Conservation (phyloP, 1,140 invertebrate genomes). For the Scaptomyza pallida region DNA sequence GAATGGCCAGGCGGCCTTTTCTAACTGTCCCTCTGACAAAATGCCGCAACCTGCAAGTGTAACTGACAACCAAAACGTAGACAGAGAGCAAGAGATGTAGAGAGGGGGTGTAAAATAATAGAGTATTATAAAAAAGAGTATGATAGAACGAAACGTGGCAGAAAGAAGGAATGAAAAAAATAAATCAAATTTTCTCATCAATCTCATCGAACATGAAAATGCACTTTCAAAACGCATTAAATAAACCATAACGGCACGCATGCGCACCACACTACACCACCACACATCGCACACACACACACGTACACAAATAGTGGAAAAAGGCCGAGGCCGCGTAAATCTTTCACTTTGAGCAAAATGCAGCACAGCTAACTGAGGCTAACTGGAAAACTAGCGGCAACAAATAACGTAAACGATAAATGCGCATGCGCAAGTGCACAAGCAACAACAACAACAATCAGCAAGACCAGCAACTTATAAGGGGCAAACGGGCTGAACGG, state of each 20-base stretch:
- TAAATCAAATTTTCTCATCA: slow-evolving; percentile 84
- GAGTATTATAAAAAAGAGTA: slow-evolving; percentile 33
- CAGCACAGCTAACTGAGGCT: slow-evolving; percentile 77
- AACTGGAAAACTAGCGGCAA: slow-evolving; percentile 81
- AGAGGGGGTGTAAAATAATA: slow-evolving; percentile 33
- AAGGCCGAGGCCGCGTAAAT: slow-evolving; percentile 74
- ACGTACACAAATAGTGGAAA: slow-evolving; percentile 3
- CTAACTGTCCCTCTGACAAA: slow-evolving; percentile 82
- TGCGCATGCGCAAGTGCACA: slow-evolving; percentile 77
- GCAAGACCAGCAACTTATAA: slow-evolving; percentile 5
- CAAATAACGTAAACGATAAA: slow-evolving; percentile 82
- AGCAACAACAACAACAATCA: slow-evolving; percentile 30
- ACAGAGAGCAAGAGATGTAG: slow-evolving; percentile 1
- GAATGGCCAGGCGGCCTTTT: slow-evolving; percentile 65
- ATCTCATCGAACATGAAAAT: slow-evolving; percentile 84
- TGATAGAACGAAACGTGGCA: slow-evolving; percentile 27
- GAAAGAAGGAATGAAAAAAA: slow-evolving; percentile 58
- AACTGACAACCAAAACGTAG: slow-evolving; percentile 60
- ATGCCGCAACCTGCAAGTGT: slow-evolving; percentile 80
- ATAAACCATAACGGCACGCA: slow-evolving; percentile 82
- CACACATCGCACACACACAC: background rate
- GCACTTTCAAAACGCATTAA: slow-evolving; percentile 84
- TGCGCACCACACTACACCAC: slow-evolving; percentile 50
- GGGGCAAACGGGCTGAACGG: slow-evolving; percentile 6
- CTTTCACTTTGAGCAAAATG: slow-evolving; percentile 81